A percentile compares a stretch with the other conserved stretches of the same genome.
Conservation (phyloP, 2,797 vertebrate genomes). For the Aulostomus chinensis region DNA sequence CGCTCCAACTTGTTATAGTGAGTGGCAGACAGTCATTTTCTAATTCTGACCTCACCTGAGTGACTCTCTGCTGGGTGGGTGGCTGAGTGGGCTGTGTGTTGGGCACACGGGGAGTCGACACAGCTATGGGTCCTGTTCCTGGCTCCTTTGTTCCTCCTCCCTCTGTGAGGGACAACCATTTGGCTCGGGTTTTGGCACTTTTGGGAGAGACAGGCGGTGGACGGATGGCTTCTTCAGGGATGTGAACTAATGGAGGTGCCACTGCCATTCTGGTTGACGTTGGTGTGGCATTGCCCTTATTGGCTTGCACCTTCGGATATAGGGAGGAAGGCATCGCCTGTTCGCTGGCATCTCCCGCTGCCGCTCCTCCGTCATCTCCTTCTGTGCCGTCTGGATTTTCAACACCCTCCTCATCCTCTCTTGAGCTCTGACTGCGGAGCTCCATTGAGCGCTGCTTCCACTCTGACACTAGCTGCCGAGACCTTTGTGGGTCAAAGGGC, state of each 20-base stretch:
- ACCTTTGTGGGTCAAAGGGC: conserved; percentile 89
- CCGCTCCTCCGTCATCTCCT: conserved; percentile 54
- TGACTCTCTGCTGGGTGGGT: conserved; percentile 87
- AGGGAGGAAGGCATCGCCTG: conserved; percentile 82
- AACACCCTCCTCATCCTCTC: conserved; percentile 66
- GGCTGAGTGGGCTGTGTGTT: conserved; percentile 58
- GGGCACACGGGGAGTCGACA: conserved; percentile 74
- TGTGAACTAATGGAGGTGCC: conserved; percentile 83
- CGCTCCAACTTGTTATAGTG: conserved; percentile 1
- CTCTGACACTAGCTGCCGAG: conserved; percentile 90
- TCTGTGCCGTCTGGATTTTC: conserved; percentile 70
- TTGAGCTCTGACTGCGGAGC: conserved; percentile 82
- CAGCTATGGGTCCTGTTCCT: conserved; percentile 66
- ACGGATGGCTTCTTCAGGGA: conserved; percentile 87
- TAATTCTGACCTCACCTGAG: conserved; percentile 80
- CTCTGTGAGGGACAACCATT: conserved; percentile 94
- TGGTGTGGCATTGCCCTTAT: conserved; percentile 65
- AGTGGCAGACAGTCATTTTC: no score
- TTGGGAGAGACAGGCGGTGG: conserved; percentile 82
- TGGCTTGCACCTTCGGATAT: conserved; percentile 91
- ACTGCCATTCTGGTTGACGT: conserved; percentile 81
- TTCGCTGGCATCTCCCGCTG: conserved; percentile 60
- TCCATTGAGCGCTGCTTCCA: conserved; percentile 95
- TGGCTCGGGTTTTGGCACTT: conserved; percentile 88
- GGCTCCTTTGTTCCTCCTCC: conserved; percentile 79